Percentiles rank a stretch among this genome's conserved stretches.
These are phyloP conservation scores for Drosophila funebris DNA, from an alignment of 1,140 invertebrate species.

Conservation along the genomic window DNA sequence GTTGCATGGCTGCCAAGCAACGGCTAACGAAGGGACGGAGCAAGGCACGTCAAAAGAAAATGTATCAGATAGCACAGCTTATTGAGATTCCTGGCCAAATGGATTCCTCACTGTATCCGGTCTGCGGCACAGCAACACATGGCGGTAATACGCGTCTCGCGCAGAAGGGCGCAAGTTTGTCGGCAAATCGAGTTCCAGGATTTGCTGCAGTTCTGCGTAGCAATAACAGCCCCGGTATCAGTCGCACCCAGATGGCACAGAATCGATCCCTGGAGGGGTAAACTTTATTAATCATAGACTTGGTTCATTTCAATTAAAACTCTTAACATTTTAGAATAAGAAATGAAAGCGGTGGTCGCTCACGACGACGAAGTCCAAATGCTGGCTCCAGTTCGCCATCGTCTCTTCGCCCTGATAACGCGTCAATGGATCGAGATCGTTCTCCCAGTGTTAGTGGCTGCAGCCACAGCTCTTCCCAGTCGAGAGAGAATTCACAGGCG, in stretches of 20 bases:
- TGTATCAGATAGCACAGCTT: conserved; percentile 96
- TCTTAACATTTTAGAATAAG: conserved; percentile 58
- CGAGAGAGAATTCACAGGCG: conserved; percentile 66
- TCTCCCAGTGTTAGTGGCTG: conserved; percentile 66
- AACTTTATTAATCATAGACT: neutral
- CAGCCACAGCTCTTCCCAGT: conserved; percentile 72
- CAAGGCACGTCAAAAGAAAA: conserved; percentile 97
- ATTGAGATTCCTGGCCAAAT: conserved; percentile 91
- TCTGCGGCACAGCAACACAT: conserved; percentile 73
- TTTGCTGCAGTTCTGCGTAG: conserved; percentile 88
- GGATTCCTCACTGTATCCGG: conserved; percentile 85
- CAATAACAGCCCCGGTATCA: conserved; percentile 83
- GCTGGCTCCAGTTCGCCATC: conserved; percentile 48
- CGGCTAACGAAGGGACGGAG: conserved; percentile 93
- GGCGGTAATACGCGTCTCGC: conserved; percentile 17
- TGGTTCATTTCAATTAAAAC: neutral
- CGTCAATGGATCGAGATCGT: conserved; percentile 52
- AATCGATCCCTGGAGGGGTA: conserved; percentile 82
- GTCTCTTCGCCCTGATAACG: conserved; percentile 34
- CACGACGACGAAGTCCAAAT: conserved; percentile 69
- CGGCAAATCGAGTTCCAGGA: conserved; percentile 87
- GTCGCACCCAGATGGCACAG: conserved; percentile 76
- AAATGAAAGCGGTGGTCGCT: conserved; percentile 78
- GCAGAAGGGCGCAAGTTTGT: conserved; percentile 65
- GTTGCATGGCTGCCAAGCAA: conserved; percentile 98